Percentiles rank a stretch among this genome's conserved stretches.
These are phyloP conservation scores for Ceratosolen solmsi DNA, from an alignment of 1,140 invertebrate genomes.

Conservation along the genomic window DNA sequence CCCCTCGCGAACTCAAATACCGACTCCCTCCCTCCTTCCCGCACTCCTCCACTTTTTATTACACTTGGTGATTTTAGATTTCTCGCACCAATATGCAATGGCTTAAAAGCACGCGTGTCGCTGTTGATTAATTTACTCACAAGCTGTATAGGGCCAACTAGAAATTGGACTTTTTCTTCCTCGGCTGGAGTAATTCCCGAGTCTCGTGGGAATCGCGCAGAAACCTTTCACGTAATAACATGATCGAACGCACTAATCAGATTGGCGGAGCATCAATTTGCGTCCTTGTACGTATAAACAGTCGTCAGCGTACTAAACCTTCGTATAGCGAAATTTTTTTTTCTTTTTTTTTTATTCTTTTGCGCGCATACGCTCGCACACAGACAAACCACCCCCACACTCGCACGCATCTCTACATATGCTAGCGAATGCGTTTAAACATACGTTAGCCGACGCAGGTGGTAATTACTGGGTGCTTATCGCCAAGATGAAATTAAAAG, in stretches of 20 bases:
- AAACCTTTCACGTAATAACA: conserved; percentile 46
- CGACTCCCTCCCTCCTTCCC: background rate
- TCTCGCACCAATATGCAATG: too few relatives aligned
- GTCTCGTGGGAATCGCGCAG: conserved; percentile 33
- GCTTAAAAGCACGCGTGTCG: conserved; percentile 4
- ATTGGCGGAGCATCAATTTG: conserved; percentile 17
- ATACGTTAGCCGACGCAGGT: background rate
- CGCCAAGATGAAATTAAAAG: background rate
- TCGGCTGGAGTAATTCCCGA: conserved; percentile 16
- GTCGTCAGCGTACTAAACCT: conserved; percentile 8
- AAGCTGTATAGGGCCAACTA: too few relatives aligned
- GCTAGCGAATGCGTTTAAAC: background rate
- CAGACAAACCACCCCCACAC: background rate
- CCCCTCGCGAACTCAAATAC: too few relatives aligned
- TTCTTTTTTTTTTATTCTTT: too few relatives aligned
- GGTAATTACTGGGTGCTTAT: conserved; percentile 12
- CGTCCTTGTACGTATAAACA: background rate
- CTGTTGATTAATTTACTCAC: conserved; percentile 33
- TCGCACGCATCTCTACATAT: background rate
- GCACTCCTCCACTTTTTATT: background rate
- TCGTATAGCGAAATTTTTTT: background rate
- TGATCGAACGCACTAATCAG: conserved; percentile 45
- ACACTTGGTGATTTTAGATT: too few relatives aligned
- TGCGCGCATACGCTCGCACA: background rate
- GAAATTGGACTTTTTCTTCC: conserved; percentile 8